Evolutionary conservation across 1,140 invertebrate species (phyloP), one percentile per base, ranked within the genome.

Genomic region (Bombus picipes): DNA sequence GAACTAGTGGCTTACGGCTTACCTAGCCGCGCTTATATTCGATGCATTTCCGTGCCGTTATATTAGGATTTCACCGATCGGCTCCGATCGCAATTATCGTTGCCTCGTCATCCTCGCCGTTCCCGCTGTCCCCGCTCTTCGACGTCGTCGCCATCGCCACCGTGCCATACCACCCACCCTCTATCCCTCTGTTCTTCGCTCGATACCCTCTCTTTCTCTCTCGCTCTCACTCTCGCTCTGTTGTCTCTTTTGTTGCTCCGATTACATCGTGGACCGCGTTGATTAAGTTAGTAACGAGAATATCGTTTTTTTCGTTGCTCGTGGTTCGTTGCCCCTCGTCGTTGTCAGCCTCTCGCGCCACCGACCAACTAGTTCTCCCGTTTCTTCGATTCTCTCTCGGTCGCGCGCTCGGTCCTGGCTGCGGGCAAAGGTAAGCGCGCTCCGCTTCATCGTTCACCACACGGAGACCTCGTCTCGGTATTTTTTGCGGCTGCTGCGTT

Each of bases 51-150:
- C 89, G 90, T 90, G 86, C 83, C 89, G 89, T 92, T 92, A 93
- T 93, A 94, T 94, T 93, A 93, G 93, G 92, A 94, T 94, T 93
- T 94, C 93, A 90, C 89, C 86, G 86, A 89, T 87, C 88, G 72
- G 81, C 88, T 87, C 89, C 83, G 88, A 89, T 89, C 88, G 88
- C 89, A 89, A 89, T 89, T 89, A 89, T 90, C 88, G 84, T 89
- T 86, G 86, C 78, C 88, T 83, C 81, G 85, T 83, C 59, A 77
- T 81, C 86, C 80, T 72, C 81, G 65, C 73, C 66, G 53, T 80
- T n/a, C 83, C 74, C 73, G 37, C 75, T 71, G 28, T 79, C n/a
- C 34, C 86, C 81, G 25, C 53, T 71, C 22, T n/a, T 53, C 76
- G 25, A 15, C 83, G 75, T 43, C 76, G 34, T 82, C 72, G 25